Evolutionary conservation across 2,113 vertebrate species (phyloP).

Genomic region (Acanthisitta chloris): DNA sequence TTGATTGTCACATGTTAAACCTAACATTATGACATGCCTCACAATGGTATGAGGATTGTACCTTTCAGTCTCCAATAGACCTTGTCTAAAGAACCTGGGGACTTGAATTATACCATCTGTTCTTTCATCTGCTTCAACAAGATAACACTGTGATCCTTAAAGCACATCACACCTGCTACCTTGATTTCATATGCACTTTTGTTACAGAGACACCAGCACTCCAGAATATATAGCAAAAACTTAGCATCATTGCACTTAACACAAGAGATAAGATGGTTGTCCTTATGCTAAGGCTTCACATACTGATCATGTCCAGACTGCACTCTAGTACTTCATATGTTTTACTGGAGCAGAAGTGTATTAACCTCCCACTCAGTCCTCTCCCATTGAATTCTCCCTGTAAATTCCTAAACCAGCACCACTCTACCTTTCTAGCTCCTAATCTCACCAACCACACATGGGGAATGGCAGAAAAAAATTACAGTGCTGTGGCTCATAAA

Average conservation of each 20-base stretch:
- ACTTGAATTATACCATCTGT: background rate
- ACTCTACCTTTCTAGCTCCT: background rate
- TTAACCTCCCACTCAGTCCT: background rate
- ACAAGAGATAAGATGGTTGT: background rate
- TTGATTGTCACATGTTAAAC: background rate
- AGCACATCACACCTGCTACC: background rate
- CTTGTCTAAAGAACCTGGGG: background rate
- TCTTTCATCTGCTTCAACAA: background rate
- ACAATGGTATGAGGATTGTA: background rate
- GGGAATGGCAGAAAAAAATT: background rate
- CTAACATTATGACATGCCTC: background rate
- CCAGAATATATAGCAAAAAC: background rate
- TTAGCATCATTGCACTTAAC: background rate
- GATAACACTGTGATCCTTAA: background rate
- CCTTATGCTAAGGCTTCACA: background rate
- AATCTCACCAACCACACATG: background rate
- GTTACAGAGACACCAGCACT: background rate
- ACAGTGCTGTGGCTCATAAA: background rate
- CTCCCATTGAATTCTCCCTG: background rate
- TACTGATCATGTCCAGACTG: background rate
- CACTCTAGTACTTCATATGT: accelerated
- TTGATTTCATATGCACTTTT: background rate
- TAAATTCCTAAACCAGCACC: background rate
- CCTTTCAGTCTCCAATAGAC: background rate
- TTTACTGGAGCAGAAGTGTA: background rate